These are phyloP conservation scores for Chloromyia formosa DNA, from an alignment of 2,888 invertebrate species.

Conservation along the genomic window DNA sequence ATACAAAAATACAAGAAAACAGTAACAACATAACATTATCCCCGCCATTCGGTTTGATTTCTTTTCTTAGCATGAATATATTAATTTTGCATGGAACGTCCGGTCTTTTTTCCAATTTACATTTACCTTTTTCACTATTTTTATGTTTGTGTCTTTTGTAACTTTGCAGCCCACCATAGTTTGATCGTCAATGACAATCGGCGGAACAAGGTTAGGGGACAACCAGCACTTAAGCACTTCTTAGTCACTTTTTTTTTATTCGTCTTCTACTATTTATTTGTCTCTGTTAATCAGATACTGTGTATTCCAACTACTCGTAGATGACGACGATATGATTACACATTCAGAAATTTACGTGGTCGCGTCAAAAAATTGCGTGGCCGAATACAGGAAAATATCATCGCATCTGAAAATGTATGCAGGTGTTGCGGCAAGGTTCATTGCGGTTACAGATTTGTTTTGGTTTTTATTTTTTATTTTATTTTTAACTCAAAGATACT, in stretches of 20 bases:
- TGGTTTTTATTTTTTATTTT: no score
- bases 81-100: no score
- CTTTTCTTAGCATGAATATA: no score
- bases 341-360: constrained; percentile 33
- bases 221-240: not conserved
- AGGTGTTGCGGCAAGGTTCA: constrained; percentile 26
- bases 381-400: constrained; percentile 32
- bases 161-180: constrained; percentile 3
- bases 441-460: not conserved
- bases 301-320: constrained; percentile 20
- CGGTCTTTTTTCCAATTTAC: no score
- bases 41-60: no score
- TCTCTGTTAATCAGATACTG: constrained; percentile 25
- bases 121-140: no score
- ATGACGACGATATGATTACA: constrained; percentile 16
- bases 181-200: constrained; percentile 31
- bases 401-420: constrained; percentile 14
- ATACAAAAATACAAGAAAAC: no score
- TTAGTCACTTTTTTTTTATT: not conserved
- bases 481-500: not conserved
- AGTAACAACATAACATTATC: no score
- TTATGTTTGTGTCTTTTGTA: not conserved
- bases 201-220: constrained; percentile 32
- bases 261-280: not conserved
- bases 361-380: constrained; percentile 26